phyloP scores from a whole-genome alignment of 1,140 invertebrate species.

The Drosophila mauritiana region DNA sequence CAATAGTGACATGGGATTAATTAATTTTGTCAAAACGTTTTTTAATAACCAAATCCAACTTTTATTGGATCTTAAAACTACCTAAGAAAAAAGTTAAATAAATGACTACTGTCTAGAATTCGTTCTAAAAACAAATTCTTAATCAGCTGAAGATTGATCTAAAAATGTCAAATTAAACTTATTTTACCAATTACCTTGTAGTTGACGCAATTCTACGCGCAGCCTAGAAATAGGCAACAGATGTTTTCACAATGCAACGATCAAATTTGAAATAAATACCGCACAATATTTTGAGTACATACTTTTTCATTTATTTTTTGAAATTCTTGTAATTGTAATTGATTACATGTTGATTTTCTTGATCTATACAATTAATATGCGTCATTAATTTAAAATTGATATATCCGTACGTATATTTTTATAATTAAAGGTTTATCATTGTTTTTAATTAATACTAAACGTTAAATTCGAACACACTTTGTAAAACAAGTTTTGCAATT shows the following conservation, averaged over 20 bases:
- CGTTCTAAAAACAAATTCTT: no score
- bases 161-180: neutral
- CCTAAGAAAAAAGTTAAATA: neutral
- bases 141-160: no score
- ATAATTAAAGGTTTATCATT: conserved; percentile 67
- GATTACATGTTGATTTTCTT: conserved; percentile 68
- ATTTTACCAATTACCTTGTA: neutral
- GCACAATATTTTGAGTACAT: conserved; percentile 57
- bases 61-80: no score
- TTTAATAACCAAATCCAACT: no score
- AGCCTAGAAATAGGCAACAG: conserved; percentile 12
- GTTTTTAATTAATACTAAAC: conserved; percentile 73
- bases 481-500: conserved; percentile 62
- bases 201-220: neutral
- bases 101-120: neutral
- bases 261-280: neutral
- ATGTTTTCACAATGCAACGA: neutral
- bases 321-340: conserved; percentile 76
- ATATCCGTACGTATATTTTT: conserved; percentile 58
- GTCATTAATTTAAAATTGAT: conserved; percentile 80
- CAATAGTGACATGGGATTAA: no score
- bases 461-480: conserved; percentile 82
- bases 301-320: conserved; percentile 62
- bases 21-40: no score
- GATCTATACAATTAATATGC: conserved; percentile 71